Evolutionary conservation across 2,797 vertebrate species (phyloP).

Genomic region (Smutsia temminckii): DNA sequence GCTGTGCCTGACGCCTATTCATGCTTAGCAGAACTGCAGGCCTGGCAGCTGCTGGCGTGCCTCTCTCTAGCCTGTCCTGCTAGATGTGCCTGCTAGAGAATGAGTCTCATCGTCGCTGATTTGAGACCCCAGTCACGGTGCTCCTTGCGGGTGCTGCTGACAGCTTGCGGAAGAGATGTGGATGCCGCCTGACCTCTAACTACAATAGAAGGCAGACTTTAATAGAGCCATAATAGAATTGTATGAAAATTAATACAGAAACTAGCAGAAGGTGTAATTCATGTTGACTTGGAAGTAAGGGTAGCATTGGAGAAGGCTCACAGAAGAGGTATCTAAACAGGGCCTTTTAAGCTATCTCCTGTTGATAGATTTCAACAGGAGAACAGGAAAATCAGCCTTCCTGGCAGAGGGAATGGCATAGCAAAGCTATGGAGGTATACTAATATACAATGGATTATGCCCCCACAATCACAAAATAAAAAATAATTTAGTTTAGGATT

Average conservation of each 20-base stretch:
- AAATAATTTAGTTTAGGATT: neutral
- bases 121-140: neutral
- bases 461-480: neutral
- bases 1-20: neutral
- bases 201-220: neutral
- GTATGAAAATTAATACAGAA: neutral
- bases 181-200: neutral
- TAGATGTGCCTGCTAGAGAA: neutral
- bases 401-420: neutral
- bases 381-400: neutral
- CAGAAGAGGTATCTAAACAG: neutral
- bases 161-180: neutral
- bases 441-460: neutral
- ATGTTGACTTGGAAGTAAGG: neutral
- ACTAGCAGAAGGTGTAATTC: neutral
- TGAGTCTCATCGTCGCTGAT: neutral
- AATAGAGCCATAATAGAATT: neutral
- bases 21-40: neutral
- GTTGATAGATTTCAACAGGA: neutral
- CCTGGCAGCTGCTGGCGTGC: neutral
- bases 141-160: neutral
- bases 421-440: neutral
- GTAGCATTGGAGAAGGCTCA: neutral
- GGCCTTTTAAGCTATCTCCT: neutral
- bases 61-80: neutral